These are phyloP conservation scores for Stigmatopora argus DNA, from an alignment of 2,113 vertebrate species.

Conservation along the genomic window DNA sequence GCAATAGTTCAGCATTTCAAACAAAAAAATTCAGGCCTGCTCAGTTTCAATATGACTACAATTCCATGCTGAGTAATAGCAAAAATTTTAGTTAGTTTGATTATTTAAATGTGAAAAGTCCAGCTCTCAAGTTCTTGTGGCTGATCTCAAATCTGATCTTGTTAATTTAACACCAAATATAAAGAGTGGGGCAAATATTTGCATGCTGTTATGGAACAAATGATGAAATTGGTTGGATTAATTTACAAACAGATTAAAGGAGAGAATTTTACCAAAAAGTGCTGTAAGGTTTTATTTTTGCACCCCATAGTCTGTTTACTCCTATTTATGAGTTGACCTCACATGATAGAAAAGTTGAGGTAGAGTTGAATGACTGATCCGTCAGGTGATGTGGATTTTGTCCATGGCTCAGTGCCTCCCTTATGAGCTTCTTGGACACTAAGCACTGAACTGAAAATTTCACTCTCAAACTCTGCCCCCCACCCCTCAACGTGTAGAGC, in stretches of 20 bases:
- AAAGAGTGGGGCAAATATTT: background rate
- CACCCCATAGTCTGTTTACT: conserved; percentile 6
- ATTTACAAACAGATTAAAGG: background rate
- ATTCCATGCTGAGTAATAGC: too few species aligned
- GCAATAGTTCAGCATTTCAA: too few species aligned
- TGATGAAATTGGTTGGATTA: background rate
- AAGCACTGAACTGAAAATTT: conserved; percentile 6
- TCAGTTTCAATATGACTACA: too few species aligned
- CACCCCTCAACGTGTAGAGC: too few species aligned
- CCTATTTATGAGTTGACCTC: conserved; percentile 31
- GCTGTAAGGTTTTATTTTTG: conserved; percentile 19
- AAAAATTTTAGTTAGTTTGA: too few species aligned
- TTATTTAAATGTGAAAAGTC: too few species aligned
- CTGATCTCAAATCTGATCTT: too few species aligned
- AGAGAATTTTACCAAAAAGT: conserved; percentile 4
- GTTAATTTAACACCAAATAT: background rate
- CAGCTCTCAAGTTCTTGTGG: too few species aligned
- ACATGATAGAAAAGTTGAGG: conserved; percentile 27
- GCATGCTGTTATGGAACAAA: background rate
- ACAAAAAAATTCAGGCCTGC: too few species aligned
- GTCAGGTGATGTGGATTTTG: conserved; percentile 65
- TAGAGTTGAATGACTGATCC: conserved; percentile 41
- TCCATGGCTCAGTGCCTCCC: conserved; percentile 51
- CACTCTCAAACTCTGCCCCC: background rate
- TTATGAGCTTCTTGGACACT: conserved; percentile 26